These are phyloP conservation scores for Micronycteris hirsuta DNA, from an alignment of 2,113 vertebrate genomes.

Conservation along the genomic window DNA sequence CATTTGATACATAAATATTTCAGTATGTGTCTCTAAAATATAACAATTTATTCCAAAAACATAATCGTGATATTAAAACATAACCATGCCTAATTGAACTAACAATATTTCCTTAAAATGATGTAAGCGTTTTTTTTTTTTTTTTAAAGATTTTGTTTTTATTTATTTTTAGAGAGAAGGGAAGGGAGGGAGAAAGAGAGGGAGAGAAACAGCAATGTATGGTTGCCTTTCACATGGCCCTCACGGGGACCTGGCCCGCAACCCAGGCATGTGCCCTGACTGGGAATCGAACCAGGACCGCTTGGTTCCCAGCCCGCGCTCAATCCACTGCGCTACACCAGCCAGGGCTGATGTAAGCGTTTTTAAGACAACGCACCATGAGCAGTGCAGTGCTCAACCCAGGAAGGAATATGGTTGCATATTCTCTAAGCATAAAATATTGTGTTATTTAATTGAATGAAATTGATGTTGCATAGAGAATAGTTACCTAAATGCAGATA, in stretches of 20 bases:
- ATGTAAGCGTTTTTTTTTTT: constrained; percentile 27
- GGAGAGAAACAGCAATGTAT: no score
- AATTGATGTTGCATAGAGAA: constrained; percentile 24
- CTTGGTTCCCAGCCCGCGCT: no score
- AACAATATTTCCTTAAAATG: neutral
- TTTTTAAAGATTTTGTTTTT: no score
- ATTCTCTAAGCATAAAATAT: neutral
- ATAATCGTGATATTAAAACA: neutral
- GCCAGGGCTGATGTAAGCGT: constrained; percentile 5
- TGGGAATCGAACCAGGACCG: no score
- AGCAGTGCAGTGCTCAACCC: neutral
- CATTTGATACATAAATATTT: constrained; percentile 31
- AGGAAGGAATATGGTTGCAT: neutral
- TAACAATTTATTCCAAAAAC: neutral
- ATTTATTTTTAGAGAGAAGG: no score
- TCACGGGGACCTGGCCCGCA: no score
- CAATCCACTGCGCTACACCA: no score
- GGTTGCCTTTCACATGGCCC: no score
- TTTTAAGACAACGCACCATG: neutral
- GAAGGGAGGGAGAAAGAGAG: no score
- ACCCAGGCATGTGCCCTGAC: no score
- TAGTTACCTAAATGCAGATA: constrained; percentile 31
- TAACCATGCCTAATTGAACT: neutral
- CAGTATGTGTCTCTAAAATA: neutral
- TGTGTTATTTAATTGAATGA: constrained; percentile 2